These are phyloP conservation scores for Crotalus tigris DNA, from an alignment of 2,113 vertebrate genomes.

Conservation along the genomic window DNA sequence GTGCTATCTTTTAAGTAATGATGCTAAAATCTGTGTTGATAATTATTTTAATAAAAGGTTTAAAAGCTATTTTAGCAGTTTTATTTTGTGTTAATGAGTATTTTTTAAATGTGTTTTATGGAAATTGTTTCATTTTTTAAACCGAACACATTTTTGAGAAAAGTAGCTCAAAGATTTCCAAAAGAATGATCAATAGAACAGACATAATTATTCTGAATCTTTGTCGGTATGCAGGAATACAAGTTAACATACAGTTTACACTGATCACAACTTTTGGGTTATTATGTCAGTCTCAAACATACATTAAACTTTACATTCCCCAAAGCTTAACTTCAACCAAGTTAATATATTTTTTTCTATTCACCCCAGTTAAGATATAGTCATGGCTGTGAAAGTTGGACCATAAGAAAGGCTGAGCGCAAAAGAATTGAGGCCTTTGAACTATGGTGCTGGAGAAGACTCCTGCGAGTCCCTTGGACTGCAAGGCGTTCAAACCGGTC, in stretches of 20 bases:
- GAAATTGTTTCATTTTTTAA: neutral
- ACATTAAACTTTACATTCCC: neutral
- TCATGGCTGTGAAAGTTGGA: no score
- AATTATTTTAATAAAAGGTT: neutral
- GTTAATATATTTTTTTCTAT: neutral
- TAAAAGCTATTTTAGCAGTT: neutral
- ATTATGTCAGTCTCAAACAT: fast-evolving
- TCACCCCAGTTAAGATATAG: neutral
- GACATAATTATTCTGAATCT: neutral
- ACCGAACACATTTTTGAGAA: neutral
- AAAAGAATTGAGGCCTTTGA: no score
- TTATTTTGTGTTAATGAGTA: neutral
- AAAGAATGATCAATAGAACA: neutral
- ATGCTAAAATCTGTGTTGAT: neutral
- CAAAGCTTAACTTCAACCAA: neutral
- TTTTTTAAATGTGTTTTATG: neutral
- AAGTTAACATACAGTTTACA: neutral
- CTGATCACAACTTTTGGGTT: no score
- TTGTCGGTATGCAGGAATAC: neutral
- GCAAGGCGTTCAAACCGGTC: no score
- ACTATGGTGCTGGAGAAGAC: no score
- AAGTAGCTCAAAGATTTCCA: neutral
- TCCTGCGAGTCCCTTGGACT: no score
- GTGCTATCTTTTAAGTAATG: neutral
- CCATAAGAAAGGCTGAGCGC: no score